A percentile compares a stretch with the other conserved stretches of the same genome.
These are phyloP conservation scores for Caerostris extrusa DNA, from an alignment of 1,140 invertebrate genomes.

Conservation along the genomic window DNA sequence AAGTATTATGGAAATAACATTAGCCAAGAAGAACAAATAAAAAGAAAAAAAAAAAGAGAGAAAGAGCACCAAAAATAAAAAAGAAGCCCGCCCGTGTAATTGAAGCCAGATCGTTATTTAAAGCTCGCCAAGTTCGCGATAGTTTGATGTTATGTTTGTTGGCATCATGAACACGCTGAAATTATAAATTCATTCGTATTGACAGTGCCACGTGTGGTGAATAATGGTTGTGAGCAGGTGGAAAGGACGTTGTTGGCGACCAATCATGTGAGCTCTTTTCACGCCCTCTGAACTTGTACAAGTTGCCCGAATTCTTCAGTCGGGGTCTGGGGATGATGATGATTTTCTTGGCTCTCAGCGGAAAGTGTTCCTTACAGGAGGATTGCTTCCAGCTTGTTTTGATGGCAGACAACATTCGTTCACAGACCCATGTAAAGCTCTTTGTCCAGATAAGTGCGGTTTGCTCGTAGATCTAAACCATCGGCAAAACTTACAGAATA, in stretches of 20 bases:
- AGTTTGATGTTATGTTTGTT: constrained; percentile 69
- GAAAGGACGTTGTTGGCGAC: constrained; percentile 51
- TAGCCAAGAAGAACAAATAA: neutral
- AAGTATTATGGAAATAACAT: constrained; percentile 14
- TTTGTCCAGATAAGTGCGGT: too few relatives aligned
- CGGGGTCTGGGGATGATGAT: neutral
- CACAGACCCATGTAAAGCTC: too few relatives aligned
- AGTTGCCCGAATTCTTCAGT: constrained; percentile 42
- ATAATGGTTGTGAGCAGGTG: constrained; percentile 51
- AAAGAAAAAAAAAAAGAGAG: constrained; percentile 1
- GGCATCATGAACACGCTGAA: constrained; percentile 71
- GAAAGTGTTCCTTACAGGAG: neutral
- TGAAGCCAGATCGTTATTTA: constrained; percentile 73
- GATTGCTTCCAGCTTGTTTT: too few relatives aligned
- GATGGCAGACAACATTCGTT: too few relatives aligned
- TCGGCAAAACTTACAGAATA: too few relatives aligned
- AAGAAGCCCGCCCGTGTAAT: constrained; percentile 26
- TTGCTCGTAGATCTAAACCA: too few relatives aligned
- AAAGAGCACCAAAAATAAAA: neutral
- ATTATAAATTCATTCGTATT: constrained; percentile 76
- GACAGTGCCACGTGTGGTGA: constrained; percentile 68
- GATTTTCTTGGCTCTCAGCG: neutral
- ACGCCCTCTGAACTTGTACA: constrained; percentile 45
- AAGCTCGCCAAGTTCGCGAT: neutral
- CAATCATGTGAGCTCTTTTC: constrained; percentile 43